Base-by-base conservation (phyloP, 1,140 invertebrate genomes). In the Drosophila azteca region DNA sequence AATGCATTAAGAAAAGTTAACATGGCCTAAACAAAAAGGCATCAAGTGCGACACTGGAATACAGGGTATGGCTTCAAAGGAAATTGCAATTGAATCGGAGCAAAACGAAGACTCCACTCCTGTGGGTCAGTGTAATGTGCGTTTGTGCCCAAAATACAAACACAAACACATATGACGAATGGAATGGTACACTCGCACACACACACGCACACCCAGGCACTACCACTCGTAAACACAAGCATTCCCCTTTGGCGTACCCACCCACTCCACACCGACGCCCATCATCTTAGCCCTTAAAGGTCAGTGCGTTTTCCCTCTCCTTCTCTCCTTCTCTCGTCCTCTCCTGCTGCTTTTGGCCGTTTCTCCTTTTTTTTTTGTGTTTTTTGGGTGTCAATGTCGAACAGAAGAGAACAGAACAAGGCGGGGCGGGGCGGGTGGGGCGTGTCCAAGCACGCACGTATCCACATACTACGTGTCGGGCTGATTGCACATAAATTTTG, bases 401-500 rank as follows among this genome's bases (percentile, higher is more conserved):
- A 63, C 66, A 61, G 43, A 44, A 59, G 64, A 35, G 60, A 58
- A n/a, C 2, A 50, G 60, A 58, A n/a, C 2, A 48, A 35, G 35
- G 45, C n/a, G 11, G 15, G 24, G 44, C 49, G 15, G 6, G 51
- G 13, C 41, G 11, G 64, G 52, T n/a, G 43, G 8, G 49, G 61
- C 51, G 45, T 44, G 49, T 45, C 49, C 35, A 39, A 9, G 8
- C 13, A 31, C 69, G 57, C 75, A 85, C 78, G 79, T 90, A 76
- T 60, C 24, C 62, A 59, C 68, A 85, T 82, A 77, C 85, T 85
- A 79, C 85, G 87, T 90, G 87, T 85, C 79, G 66, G 73, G 22
- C 76, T 85, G 85, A 90, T 90, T 90, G 81, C 78, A 81, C 68
- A 90, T 90, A 90, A 90, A 90, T 85, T 79, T 62, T 67, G 24